Base-by-base conservation (phyloP, 1,140 invertebrate species). In the Pseudobourletiella spinata region DNA sequence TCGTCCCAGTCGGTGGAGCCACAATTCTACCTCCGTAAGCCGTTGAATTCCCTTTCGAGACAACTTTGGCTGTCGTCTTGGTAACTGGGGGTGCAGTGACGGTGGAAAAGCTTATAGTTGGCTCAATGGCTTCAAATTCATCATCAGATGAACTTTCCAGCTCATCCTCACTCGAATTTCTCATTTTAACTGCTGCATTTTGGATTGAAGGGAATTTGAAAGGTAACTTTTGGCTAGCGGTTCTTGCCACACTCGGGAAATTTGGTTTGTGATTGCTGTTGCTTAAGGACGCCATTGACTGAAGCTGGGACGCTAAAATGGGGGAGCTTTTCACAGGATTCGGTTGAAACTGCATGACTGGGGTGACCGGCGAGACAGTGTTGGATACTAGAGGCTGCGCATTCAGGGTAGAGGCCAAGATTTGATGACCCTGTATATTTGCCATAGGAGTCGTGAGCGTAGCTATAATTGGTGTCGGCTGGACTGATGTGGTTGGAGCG, bases 81-180 rank as follows among this genome's bases (percentile, higher is more conserved):
- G n/a, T n/a, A n/a, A n/a, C n/a, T n/a, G n/a, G n/a, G n/a, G n/a
- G n/a, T n/a, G n/a, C n/a, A 39, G 46, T 11, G 11, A 52, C 32
- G 15, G 48, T 54, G 20, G 56, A 44, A 44, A 68, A 63, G 24
- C 60, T 52, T 28, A 69, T 69, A 6, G 61, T 69, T 11, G 68
- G 68, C 35, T 69, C 62, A 52, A 69, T 64, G 15, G 65, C 22
- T 60, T 69, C 68, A 56, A 69, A 69, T 25, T 69, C 68, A 30
- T 66, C 64, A 57, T 64, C 62, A 2, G 64, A 66, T 26, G 57
- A 61, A 44, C 61, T 64, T 25, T 67, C 65, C 29, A 67, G 11
- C n/a, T 69, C 64, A 48, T 64, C 62, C 43, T 61, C 44, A 48
- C 32, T 57, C 1, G 52, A 57, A n/a, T 56, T 60, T 28, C 35